Base-by-base conservation (phyloP, 2,797 vertebrate genomes). In the Phaenicophaeus curvirostris region DNA sequence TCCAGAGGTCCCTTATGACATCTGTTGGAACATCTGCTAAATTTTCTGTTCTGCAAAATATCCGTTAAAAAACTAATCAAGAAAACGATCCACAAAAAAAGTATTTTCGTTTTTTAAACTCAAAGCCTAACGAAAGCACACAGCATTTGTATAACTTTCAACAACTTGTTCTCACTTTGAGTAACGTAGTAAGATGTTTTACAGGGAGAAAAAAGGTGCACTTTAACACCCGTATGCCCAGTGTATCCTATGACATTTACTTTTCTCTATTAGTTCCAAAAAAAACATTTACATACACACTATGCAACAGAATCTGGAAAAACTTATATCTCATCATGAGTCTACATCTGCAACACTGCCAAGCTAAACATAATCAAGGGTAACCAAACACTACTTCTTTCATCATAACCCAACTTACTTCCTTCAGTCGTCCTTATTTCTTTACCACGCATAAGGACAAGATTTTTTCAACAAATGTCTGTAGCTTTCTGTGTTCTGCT, bases 1-100 rank as follows among this genome's bases (percentile, higher is more conserved):
- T 86, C 85, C 83, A 76, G 93, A 97, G 88, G 42, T 58, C 81
- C 57, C 31, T 59, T 81, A 54, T 68, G 79, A 94, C 97, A 97
- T 97, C 96, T 97, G 94, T 79, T 95, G 87, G 93, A 97, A 96
- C 96, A 97, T 90, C 96, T 98, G 96, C 84, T 96, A 67, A 15
- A 69, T 73, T 96, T 92, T 93, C 54, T 85, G 53, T 63, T 81
- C 89, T 62, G 79, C 59, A 93, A 90, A 69, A 96, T 63, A 95
- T 19, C 61, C 58, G 54, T 28, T 5, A 80, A 94, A 94, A 86
- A 95, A 92, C 72, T 77, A 93, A 69, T 87, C 53, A 81, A 87
- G 87, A 87, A 85, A 66, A 13, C 27, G 48, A 41, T 6, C 23
- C 61, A 42, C 19, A 93, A 95, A 78, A 79, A 81, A 58, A 79